Evolutionary conservation across 2,113 vertebrate genomes (phyloP).

Genomic region (Fukomys damarensis): DNA sequence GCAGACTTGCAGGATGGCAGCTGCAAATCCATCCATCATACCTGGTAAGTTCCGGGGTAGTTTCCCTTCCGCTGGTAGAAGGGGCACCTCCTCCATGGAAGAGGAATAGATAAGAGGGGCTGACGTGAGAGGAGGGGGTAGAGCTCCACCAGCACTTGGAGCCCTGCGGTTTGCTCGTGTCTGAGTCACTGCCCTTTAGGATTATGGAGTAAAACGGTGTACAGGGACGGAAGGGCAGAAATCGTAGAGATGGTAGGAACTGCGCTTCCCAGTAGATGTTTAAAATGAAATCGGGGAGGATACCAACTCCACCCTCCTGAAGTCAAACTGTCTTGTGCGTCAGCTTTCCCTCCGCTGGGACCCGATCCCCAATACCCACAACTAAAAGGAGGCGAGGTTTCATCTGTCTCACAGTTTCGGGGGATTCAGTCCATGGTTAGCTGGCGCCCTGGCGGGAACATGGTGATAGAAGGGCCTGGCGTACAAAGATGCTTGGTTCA

Average conservation of each 20-base stretch:
- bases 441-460: background rate
- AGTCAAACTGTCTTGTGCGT: background rate
- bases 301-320: background rate
- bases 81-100: background rate
- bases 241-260: background rate
- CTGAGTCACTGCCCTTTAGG: background rate
- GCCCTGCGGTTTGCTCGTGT: background rate
- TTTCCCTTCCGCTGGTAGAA: background rate
- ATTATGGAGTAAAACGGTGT: background rate
- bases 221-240: background rate
- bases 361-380: background rate
- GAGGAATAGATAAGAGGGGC: background rate
- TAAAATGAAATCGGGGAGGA: background rate
- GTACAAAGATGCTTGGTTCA: background rate
- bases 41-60: background rate
- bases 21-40: background rate
- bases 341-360: background rate
- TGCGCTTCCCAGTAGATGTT: background rate
- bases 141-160: background rate
- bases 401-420: background rate
- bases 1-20: background rate
- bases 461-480: background rate
- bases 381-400: background rate
- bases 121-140: background rate
- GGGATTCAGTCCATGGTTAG: background rate